Base-by-base conservation (phyloP, 2,113 vertebrate genomes). In the Petromus typicus region DNA sequence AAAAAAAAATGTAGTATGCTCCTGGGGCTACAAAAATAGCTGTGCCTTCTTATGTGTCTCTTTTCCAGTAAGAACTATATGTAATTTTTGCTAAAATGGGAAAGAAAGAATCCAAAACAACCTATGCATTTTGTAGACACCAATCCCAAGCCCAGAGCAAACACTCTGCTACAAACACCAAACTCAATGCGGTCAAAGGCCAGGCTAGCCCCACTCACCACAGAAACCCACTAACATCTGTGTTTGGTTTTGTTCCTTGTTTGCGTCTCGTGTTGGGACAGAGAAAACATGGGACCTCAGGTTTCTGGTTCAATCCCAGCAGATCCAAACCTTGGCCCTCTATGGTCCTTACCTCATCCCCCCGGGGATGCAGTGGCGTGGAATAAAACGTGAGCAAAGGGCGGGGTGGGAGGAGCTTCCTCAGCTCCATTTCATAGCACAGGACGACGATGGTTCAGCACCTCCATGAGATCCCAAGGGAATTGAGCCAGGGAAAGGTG, bases 311-410 rank as follows among this genome's bases (percentile, higher is more conserved):
- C 25, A 59, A 69, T 48, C n/a, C 57, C 69, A 12, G 34, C 61
- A 30, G 69, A 54, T 27, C 40, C 43, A 56, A 56, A 25, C 40
- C 30, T 43, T 30, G 23, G 18, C 54, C 80, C 48, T 51, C 79
- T 20, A 10, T 57, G 71, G 4, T 20, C 66, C 10, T 79, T 17
- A 18, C 0, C 5, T 37, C 5, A 17, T 56, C n/a, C 57, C 30
- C 0, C 2, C 6, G 25, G 30, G 45, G 43, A 56, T 0, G 16
- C 16, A 23, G 1, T 32, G 48, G 37, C 43, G n/a, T 18, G 0
- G 45, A 22, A 6, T 32, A 56, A 30, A 32, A 20, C 2, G 0
- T 10, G 23, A 30, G 37, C 57, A 64, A 57, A 37, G 14, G 45
- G 69, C 13, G 2, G 37, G 37, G 6, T 25, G 32, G 2, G 45